Conservation (phyloP, 2,113 vertebrate genomes). For the Scatophagus argus region DNA sequence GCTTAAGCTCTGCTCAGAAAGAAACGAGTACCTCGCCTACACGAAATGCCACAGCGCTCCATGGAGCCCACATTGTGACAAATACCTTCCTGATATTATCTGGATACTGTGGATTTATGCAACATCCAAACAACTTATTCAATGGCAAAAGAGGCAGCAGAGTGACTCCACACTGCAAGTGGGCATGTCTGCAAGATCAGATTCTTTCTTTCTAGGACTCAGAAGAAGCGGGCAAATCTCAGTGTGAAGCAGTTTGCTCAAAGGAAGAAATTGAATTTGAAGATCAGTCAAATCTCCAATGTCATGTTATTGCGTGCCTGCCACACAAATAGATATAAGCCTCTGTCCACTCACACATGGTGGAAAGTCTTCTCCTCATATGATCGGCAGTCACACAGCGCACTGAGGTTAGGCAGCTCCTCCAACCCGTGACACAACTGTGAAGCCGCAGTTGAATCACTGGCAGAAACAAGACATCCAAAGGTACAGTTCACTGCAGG, state of each 20-base stretch:
- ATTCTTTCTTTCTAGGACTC: slow-evolving; percentile 2
- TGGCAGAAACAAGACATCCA: slow-evolving; percentile 51
- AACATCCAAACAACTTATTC: slow-evolving; percentile 25
- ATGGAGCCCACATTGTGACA: slow-evolving; percentile 32
- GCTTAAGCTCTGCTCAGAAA: slow-evolving; percentile 39
- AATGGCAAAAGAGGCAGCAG: not conserved
- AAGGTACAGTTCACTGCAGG: slow-evolving; percentile 33
- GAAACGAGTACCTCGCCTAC: slow-evolving; percentile 34
- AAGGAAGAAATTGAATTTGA: slow-evolving; percentile 27
- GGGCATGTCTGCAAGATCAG: slow-evolving; percentile 18
- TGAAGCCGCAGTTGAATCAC: slow-evolving; percentile 34
- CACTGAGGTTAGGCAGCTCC: slow-evolving; percentile 5
- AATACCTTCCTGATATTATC: slow-evolving; percentile 50
- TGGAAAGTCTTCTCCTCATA: not conserved
- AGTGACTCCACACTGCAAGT: not conserved
- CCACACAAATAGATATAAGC: not conserved
- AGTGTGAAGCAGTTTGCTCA: slow-evolving; percentile 5
- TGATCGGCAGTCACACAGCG: slow-evolving; percentile 37
- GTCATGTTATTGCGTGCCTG: slow-evolving; percentile 15
- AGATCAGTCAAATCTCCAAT: slow-evolving; percentile 30
- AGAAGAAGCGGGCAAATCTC: not conserved
- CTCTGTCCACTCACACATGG: not conserved
- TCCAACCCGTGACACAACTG: slow-evolving; percentile 39
- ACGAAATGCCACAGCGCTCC: slow-evolving; percentile 45
- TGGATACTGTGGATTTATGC: slow-evolving; percentile 52